These are phyloP conservation scores for Spinibarbus caldwelli DNA, from an alignment of 2,797 vertebrate genomes.

Conservation along the genomic window DNA sequence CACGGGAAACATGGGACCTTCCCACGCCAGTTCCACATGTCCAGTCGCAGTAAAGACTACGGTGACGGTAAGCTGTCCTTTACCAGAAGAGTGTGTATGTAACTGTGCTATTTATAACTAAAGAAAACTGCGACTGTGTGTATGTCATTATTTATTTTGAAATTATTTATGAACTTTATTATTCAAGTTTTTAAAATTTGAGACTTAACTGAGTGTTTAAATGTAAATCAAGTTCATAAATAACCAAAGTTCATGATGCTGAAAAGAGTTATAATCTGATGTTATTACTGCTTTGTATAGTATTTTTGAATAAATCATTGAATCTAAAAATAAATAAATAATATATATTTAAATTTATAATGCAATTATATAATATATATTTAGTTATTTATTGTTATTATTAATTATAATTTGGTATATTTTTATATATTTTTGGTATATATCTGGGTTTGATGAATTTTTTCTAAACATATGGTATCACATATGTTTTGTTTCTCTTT, in stretches of 20 bases:
- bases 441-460: background rate
- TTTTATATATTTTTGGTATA: background rate
- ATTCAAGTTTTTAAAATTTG: background rate
- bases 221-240: background rate
- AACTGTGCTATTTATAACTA: constrained; percentile 47
- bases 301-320: no score
- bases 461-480: background rate
- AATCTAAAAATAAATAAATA: no score
- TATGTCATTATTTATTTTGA: constrained; percentile 10
- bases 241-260: background rate
- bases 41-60: constrained; percentile 90
- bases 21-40: constrained; percentile 89
- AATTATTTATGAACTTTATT: background rate
- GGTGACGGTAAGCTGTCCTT: constrained; percentile 84
- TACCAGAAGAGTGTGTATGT: constrained; percentile 41
- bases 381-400: constrained; percentile 4
- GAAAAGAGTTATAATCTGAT: background rate
- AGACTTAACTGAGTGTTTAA: background rate
- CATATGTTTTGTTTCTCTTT: background rate
- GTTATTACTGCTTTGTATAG: no score
- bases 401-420: background rate
- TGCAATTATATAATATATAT: background rate
- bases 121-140: background rate
- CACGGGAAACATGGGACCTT: constrained; percentile 93
- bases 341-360: background rate